Percentiles rank a stretch among this genome's conserved stretches.
Evolutionary conservation across 2,797 vertebrate species (phyloP).

Genomic region (Malurus leucopterus): DNA sequence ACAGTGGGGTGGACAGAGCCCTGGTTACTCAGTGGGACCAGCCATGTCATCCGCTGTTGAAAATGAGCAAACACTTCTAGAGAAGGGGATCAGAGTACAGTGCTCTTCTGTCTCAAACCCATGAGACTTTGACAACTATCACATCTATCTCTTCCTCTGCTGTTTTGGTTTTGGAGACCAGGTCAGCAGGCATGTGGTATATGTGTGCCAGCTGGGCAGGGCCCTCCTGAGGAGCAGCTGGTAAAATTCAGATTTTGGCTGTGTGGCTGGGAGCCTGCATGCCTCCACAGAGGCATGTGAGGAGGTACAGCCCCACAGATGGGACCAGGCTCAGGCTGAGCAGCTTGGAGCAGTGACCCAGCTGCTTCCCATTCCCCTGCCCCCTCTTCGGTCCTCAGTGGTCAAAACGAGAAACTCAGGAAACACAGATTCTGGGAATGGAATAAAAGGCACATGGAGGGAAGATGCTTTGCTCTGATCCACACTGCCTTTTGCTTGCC

Average conservation of each 20-base stretch:
- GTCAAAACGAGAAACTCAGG: background rate
- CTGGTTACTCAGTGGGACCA: background rate
- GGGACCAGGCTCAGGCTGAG: accelerated
- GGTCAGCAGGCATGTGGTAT: background rate
- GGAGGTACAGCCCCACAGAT: background rate
- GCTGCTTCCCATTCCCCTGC: background rate
- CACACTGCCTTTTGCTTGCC: background rate
- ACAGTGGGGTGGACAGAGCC: background rate
- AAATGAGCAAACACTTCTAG: background rate
- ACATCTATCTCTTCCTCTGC: background rate
- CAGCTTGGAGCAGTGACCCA: background rate
- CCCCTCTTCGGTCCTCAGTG: background rate
- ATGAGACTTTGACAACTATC: background rate
- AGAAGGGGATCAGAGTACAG: background rate
- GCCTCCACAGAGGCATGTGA: accelerated
- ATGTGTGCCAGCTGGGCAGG: background rate
- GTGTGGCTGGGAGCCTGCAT: background rate
- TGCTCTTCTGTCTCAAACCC: background rate
- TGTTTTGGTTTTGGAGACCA: background rate
- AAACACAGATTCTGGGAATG: background rate
- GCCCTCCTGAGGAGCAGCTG: background rate
- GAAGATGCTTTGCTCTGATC: background rate
- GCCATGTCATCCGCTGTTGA: background rate
- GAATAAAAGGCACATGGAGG: background rate
- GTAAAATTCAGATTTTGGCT: background rate